phyloP scores from a whole-genome alignment of 35 echinoderm and acorn worm genomes.

The Antedon bifida region DNA sequence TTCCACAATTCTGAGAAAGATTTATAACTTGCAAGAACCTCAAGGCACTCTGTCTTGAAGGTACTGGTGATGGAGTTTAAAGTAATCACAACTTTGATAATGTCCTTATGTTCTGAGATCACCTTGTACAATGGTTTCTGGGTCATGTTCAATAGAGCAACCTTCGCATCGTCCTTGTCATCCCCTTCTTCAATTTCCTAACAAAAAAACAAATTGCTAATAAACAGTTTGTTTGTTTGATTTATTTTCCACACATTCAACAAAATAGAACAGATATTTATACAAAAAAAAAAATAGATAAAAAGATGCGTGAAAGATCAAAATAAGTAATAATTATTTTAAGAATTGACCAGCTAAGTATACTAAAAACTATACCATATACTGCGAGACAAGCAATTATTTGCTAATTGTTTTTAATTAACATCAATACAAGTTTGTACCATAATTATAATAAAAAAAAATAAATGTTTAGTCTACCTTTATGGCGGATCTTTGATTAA shows the following conservation, averaged over 20 bases:
- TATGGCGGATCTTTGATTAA: constrained; percentile 62
- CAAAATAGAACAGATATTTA: background rate
- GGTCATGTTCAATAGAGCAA: constrained; percentile 49
- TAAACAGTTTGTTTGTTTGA: background rate
- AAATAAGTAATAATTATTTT: too few relatives aligned
- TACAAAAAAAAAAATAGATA: too few relatives aligned
- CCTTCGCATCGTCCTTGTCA: constrained; percentile 92
- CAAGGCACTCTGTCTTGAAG: constrained; percentile 66
- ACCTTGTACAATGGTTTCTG: constrained; percentile 95
- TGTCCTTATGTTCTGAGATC: constrained; percentile 94
- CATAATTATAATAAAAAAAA: too few relatives aligned
- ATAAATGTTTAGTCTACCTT: constrained; percentile 27
- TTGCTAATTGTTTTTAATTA: too few relatives aligned
- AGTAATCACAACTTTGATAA: constrained; percentile 82
- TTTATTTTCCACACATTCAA: too few relatives aligned
- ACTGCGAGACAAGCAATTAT: too few relatives aligned
- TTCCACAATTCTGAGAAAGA: constrained; percentile 80
- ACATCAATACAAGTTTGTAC: too few relatives aligned
- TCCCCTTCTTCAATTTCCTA: constrained; percentile 18
- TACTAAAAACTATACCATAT: too few relatives aligned
- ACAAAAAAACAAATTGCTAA: background rate
- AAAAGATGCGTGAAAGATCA: too few relatives aligned
- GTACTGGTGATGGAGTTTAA: constrained; percentile 89
- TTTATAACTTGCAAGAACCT: constrained; percentile 63
- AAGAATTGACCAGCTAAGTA: too few relatives aligned